A percentile compares a stretch with the other conserved stretches of the same genome.
phyloP scores from a whole-genome alignment of 2,888 invertebrate species.

The Andrena hattorfiana region DNA sequence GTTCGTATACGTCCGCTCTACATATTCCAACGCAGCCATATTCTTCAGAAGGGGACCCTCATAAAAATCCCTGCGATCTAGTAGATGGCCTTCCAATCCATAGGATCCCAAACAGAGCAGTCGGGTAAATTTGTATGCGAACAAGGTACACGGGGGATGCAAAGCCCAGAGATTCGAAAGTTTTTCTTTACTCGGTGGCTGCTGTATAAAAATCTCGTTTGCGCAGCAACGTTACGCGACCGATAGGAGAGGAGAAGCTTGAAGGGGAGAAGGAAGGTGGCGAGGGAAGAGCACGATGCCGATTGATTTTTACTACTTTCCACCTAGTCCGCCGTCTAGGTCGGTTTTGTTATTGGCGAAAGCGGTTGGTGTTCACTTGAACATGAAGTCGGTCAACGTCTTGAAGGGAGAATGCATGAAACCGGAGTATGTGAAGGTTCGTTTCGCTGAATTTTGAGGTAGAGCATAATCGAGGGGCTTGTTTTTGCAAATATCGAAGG shows the following conservation, averaged over 20 bases:
- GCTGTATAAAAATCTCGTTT: constrained; percentile 70
- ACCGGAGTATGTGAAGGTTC: constrained; percentile 90
- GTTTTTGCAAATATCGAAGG: no score
- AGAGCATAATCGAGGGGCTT: background rate
- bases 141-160: constrained; percentile 30
- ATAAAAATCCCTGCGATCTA: constrained; percentile 39
- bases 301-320: constrained; percentile 89
- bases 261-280: background rate
- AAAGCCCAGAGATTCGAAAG: constrained; percentile 59
- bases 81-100: constrained; percentile 46
- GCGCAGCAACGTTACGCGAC: constrained; percentile 27
- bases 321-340: constrained; percentile 89
- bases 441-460: background rate
- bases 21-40: constrained; percentile 11
- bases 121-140: constrained; percentile 56
- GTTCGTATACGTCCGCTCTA: background rate
- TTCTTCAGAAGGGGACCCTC: background rate
- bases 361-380: constrained; percentile 88
- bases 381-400: constrained; percentile 88
- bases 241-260: background rate
- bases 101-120: constrained; percentile 30
- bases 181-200: constrained; percentile 45
- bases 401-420: constrained; percentile 88
- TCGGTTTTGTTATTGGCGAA: constrained; percentile 88
- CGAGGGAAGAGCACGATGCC: constrained; percentile 60